Base-by-base conservation (phyloP, 2,797 vertebrate genomes). In the Myotis findleyi region DNA sequence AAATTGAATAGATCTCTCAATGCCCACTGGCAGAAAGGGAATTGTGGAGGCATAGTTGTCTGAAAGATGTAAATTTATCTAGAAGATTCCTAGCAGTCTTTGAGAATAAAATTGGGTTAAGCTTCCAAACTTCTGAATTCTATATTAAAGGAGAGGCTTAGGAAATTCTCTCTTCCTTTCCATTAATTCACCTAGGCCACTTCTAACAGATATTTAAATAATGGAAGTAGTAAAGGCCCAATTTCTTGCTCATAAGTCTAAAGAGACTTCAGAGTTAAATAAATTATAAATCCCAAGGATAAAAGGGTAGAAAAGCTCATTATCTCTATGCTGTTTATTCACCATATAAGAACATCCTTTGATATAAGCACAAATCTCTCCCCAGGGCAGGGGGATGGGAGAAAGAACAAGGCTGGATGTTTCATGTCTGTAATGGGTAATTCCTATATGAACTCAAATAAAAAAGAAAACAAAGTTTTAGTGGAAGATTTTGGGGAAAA, bases 191-290 rank as follows among this genome's bases (percentile, higher is more conserved):
- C 21, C 27, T 25, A 87, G 20, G 13, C 18, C 16, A 62, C 62
- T 95, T 96, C 81, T 92, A 84, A 87, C 2, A 93, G 81, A 87
- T 87, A 80, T 55, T 83, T 69, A 95, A 89, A 86, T 85, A 77
- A 77, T 21, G 16, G 33, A 93, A 55, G 9, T 62, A 30, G 27
- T 47, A 36, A 89, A 76, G 89, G 51, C 8, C 51, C 27, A 79
- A 77, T 76, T 94, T 87, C 66, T 81, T 27, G 13, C 25, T 93
- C 73, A 84, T 72, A 87, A 94, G 8, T 38, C 33, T 91, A 66
- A 86, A 87, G 62, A 75, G 13, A 95, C 2, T 76, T 96, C 16
- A 49, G 55, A 89, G 11, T 88, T 97, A 73, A 94, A 91, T 80
- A 75, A 83, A 69, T 33, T 10, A 95, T 87, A 82, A 92, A 84